Percentiles rank a stretch among this genome's conserved stretches.
phyloP scores from a whole-genome alignment of 2,113 vertebrate species.

The Eublepharis macularius region DNA sequence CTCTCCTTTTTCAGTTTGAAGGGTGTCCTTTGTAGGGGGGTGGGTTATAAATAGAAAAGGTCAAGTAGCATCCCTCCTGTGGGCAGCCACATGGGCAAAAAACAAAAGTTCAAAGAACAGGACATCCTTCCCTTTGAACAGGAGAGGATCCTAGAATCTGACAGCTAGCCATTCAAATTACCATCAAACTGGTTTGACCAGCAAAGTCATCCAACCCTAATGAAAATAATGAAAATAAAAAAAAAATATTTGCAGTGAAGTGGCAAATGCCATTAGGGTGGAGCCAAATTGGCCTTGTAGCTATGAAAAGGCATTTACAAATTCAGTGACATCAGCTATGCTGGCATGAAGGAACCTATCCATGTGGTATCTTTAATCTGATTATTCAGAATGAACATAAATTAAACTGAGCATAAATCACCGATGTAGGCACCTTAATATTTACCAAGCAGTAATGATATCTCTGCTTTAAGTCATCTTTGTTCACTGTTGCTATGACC shows the following conservation, averaged over 20 bases:
- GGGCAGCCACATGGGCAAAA: neutral
- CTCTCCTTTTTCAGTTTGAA: too few relatives aligned
- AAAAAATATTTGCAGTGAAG: neutral
- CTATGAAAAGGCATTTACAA: neutral
- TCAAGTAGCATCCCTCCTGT: neutral
- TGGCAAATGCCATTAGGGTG: slow-evolving; percentile 13
- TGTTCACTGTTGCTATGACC: too few relatives aligned
- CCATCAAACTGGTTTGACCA: neutral
- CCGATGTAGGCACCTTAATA: neutral
- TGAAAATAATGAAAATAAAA: too few relatives aligned
- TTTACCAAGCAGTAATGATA: too few relatives aligned
- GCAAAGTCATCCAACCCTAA: neutral
- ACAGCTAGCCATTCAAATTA: neutral
- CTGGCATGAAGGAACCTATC: neutral
- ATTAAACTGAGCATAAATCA: neutral
- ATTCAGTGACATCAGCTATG: neutral
- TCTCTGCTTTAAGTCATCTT: too few relatives aligned
- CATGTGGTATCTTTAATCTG: neutral
- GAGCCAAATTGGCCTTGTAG: neutral
- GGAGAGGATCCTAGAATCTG: neutral
- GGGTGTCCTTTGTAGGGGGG: too few relatives aligned
- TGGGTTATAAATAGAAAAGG: neutral
- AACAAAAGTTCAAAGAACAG: neutral
- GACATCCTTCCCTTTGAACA: neutral
- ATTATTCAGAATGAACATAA: neutral